Percentiles rank a stretch among this genome's conserved stretches.
These are phyloP conservation scores for Stomatorhinus walkeri DNA, from an alignment of 2,797 vertebrate genomes.

Conservation along the genomic window DNA sequence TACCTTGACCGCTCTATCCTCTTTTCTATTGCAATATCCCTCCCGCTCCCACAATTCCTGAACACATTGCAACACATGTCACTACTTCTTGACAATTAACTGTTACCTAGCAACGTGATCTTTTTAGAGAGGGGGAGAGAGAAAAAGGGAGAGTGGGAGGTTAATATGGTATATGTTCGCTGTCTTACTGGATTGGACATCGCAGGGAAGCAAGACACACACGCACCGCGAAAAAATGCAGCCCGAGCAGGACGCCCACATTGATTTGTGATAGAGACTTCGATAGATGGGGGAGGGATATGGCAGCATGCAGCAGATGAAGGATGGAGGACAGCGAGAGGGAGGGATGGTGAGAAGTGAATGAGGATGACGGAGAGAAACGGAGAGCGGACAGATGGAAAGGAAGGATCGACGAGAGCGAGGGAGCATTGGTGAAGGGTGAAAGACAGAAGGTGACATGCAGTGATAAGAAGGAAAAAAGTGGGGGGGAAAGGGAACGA, in stretches of 20 bases:
- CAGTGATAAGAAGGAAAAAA: conserved; percentile 40
- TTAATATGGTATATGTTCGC: conserved; percentile 55
- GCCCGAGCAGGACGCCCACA: conserved; percentile 61
- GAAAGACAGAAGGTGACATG: conserved; percentile 52
- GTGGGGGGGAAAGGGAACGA: conserved; percentile 41
- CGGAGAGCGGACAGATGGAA: conserved; percentile 22
- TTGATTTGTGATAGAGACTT: conserved; percentile 27
- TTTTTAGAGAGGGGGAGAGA: conserved; percentile 48
- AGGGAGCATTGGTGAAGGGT: conserved; percentile 37
- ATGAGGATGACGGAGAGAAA: conserved; percentile 47
- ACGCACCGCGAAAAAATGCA: conserved; percentile 39
- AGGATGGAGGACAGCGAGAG: conserved; percentile 15
- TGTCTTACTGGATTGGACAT: conserved; percentile 62
- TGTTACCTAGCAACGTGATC: conserved; percentile 77
- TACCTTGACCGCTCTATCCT: conserved; percentile 3
- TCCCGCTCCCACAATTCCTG: conserved; percentile 47
- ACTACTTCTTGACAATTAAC: conserved; percentile 78
- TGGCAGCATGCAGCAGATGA: conserved; percentile 16
- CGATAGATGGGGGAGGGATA: conserved; percentile 27
- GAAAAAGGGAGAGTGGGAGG: conserved; percentile 27
- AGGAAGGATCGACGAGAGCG: conserved; percentile 47
- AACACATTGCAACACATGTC: conserved; percentile 68
- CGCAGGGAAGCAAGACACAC: conserved; percentile 57
- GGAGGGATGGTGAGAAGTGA: conserved; percentile 21
- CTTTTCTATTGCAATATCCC: conserved; percentile 28